Evolutionary conservation across 2,113 vertebrate species (phyloP).

Genomic region (Mellivora capensis): DNA sequence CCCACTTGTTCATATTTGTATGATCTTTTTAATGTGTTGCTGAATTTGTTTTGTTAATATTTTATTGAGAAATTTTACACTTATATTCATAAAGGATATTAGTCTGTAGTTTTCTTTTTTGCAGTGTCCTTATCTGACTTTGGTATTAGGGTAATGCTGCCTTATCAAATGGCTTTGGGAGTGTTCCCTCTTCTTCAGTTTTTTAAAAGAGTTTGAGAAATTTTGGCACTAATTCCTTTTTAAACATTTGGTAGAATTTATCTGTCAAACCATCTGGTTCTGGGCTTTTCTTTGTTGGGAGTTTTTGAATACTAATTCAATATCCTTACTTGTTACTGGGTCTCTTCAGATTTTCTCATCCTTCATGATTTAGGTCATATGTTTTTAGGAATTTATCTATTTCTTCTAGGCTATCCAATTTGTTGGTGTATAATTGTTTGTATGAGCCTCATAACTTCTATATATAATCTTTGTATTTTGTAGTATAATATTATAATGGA

Average conservation of each 20-base stretch:
- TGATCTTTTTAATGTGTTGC: not conserved
- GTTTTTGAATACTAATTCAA: not conserved
- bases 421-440: not conserved
- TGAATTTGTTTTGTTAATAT: not conserved
- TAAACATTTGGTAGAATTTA: not conserved
- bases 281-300: not conserved
- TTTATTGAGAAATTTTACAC: not conserved
- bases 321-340: not conserved
- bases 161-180: not conserved
- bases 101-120: not conserved
- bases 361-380: not conserved
- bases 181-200: not conserved
- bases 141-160: not conserved
- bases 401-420: not conserved
- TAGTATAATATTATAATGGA: not conserved
- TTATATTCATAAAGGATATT: not conserved
- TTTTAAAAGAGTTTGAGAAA: not conserved
- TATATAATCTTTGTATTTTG: not conserved
- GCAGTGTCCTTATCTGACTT: not conserved
- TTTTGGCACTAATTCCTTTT: not conserved
- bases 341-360: not conserved
- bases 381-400: not conserved
- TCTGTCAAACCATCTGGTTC: not conserved
- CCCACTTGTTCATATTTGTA: not conserved
- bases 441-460: not conserved